phyloP scores from a whole-genome alignment of 2,888 invertebrate genomes.

The Epistrophe eligans region DNA sequence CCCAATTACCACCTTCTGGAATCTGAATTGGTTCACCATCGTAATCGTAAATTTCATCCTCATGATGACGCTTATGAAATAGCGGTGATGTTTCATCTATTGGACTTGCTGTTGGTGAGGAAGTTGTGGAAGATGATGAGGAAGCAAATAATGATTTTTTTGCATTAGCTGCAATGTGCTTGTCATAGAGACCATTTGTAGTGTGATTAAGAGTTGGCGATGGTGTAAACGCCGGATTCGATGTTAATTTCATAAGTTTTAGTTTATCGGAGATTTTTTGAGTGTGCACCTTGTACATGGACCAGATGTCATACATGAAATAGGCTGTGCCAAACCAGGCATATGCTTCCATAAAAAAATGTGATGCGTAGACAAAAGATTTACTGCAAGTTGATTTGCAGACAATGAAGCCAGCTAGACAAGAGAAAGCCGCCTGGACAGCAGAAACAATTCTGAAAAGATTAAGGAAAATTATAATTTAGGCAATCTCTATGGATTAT shows the following conservation, averaged over 20 bases:
- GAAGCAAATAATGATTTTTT: slow-evolving; percentile 54
- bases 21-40: slow-evolving; percentile 81
- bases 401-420: slow-evolving; percentile 88
- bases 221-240: slow-evolving; percentile 76
- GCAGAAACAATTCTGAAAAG: slow-evolving; percentile 88
- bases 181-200: slow-evolving; percentile 79
- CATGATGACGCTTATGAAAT: slow-evolving; percentile 77
- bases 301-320: slow-evolving; percentile 92
- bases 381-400: slow-evolving; percentile 88
- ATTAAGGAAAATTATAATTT: too few relatives aligned
- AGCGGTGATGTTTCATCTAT: slow-evolving; percentile 66
- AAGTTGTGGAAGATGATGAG: slow-evolving; percentile 8
- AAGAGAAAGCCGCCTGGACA: slow-evolving; percentile 88
- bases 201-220: slow-evolving; percentile 70
- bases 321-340: slow-evolving; percentile 92
- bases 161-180: slow-evolving; percentile 77
- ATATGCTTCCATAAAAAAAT: slow-evolving; percentile 90
- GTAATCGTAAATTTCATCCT: slow-evolving; percentile 82
- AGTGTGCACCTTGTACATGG: slow-evolving; percentile 89
- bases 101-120: slow-evolving; percentile 52
- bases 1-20: slow-evolving; percentile 82
- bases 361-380: slow-evolving; percentile 88
- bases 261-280: slow-evolving; percentile 83
- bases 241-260: slow-evolving; percentile 80
- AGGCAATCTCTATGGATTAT: too few relatives aligned